A percentile compares a stretch with the other conserved stretches of the same genome.
These are phyloP conservation scores for Babylonia areolata DNA, from an alignment of 1,140 invertebrate species.

Conservation along the genomic window DNA sequence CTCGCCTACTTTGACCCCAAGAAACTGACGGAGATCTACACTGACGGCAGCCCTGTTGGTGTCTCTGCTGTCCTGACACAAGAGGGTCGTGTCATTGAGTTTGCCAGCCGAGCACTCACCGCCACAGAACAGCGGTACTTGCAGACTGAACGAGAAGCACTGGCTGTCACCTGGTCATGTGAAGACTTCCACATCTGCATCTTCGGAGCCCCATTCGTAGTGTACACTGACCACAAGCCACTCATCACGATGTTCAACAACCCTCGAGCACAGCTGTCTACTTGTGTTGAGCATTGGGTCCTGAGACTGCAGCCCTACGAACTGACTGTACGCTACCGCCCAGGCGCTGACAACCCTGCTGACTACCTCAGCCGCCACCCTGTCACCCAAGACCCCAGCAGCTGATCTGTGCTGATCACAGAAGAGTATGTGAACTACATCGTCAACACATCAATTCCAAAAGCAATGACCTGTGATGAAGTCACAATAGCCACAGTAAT, in stretches of 20 bases:
- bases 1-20: constrained; percentile 52
- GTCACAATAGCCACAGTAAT: no score
- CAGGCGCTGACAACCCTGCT: constrained; percentile 34
- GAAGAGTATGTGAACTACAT: no score
- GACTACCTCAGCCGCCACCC: constrained; percentile 40
- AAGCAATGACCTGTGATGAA: no score
- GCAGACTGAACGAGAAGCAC: constrained; percentile 74
- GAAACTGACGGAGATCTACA: constrained; percentile 38
- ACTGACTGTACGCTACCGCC: constrained; percentile 55
- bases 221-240: constrained; percentile 73
- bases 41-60: constrained; percentile 52
- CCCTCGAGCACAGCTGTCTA: constrained; percentile 40
- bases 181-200: constrained; percentile 75
- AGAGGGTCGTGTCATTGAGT: constrained; percentile 34
- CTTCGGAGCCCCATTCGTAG: constrained; percentile 68
- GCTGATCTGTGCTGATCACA: background rate
- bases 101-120: constrained; percentile 49
- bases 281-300: constrained; percentile 54
- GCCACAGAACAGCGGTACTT: constrained; percentile 65
- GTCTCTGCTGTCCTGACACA: constrained; percentile 46
- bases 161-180: constrained; percentile 74
- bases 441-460: no score
- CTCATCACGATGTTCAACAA: constrained; percentile 56
- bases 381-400: background rate
- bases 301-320: no score